Evolutionary conservation across 2,113 vertebrate species (phyloP).

Genomic region (Pogona vitticeps): DNA sequence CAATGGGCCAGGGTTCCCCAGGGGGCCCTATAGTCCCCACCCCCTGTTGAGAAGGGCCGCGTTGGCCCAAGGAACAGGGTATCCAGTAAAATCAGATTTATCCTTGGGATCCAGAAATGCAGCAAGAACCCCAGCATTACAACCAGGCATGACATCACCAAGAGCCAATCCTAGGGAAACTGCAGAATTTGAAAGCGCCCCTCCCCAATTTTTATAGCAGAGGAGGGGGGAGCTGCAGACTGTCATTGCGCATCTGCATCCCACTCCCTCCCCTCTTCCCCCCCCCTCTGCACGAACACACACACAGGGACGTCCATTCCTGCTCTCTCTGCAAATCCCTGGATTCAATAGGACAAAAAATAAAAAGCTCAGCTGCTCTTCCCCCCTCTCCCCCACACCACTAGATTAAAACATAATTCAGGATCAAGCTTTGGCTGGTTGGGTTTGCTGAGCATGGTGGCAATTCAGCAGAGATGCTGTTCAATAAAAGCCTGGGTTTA

Average conservation of each 20-base stretch:
- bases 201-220: neutral
- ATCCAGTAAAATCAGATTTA: too few species aligned
- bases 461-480: neutral
- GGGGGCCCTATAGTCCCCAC: too few species aligned
- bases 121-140: neutral
- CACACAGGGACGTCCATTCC: fast-evolving
- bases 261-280: neutral
- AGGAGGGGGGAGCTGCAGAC: neutral
- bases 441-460: neutral
- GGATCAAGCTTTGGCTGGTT: fast-evolving
- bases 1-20: too few species aligned
- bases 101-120: neutral
- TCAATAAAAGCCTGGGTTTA: fast-evolving
- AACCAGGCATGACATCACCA: neutral
- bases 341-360: neutral
- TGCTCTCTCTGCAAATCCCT: neutral
- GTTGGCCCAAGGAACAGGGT: too few species aligned
- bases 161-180: neutral
- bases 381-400: fast-evolving
- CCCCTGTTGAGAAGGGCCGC: too few species aligned
- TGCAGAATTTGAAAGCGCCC: neutral
- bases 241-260: neutral
- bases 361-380: neutral
- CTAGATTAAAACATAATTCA: neutral
- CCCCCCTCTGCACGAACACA: fast-evolving